A percentile compares a stretch with the other conserved stretches of the same genome.
Conservation (phyloP, 1,140 invertebrate genomes). For the Drosophila parabipectinata region DNA sequence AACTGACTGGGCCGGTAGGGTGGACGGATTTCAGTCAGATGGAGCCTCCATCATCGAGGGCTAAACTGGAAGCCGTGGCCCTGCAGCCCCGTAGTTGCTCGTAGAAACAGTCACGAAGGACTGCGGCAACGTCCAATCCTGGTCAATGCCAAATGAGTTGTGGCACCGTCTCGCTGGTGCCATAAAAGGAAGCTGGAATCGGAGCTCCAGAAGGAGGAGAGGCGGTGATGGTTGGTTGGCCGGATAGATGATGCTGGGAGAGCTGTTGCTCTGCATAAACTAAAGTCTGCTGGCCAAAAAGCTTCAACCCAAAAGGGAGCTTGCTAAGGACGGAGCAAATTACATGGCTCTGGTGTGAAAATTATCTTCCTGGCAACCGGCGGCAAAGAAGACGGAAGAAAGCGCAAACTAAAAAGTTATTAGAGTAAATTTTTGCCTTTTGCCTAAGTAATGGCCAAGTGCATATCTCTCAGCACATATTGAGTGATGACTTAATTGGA, state of each 20-base stretch:
- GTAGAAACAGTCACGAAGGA: slow-evolving; percentile 53
- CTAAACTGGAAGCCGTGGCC: slow-evolving; percentile 9
- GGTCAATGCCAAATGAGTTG: slow-evolving; percentile 78
- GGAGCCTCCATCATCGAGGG: background rate
- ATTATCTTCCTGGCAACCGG: slow-evolving; percentile 67
- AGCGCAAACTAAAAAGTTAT: slow-evolving; percentile 72
- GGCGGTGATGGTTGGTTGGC: background rate
- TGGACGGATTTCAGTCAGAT: background rate
- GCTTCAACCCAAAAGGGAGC: slow-evolving; percentile 24
- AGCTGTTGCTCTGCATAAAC: slow-evolving; percentile 68
- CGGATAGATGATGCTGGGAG: slow-evolving; percentile 1
- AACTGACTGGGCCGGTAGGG: slow-evolving; percentile 22
- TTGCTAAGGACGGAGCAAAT: slow-evolving; percentile 21
- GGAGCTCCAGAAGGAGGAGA: slow-evolving; percentile 1
- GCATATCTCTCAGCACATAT: slow-evolving; percentile 79
- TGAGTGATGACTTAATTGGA: slow-evolving; percentile 82
- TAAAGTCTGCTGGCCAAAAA: slow-evolving; percentile 56
- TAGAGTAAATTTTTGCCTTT: slow-evolving; percentile 75
- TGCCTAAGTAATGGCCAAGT: slow-evolving; percentile 76
- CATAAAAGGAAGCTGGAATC: slow-evolving; percentile 52
- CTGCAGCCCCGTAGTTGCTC: slow-evolving; percentile 12
- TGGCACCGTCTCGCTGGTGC: slow-evolving; percentile 71
- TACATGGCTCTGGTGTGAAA: slow-evolving; percentile 65
- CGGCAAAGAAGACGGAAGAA: slow-evolving; percentile 60
- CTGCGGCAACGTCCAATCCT: slow-evolving; percentile 48